phyloP scores from a whole-genome alignment of 1,140 invertebrate genomes.

The Drosophila bipectinata region DNA sequence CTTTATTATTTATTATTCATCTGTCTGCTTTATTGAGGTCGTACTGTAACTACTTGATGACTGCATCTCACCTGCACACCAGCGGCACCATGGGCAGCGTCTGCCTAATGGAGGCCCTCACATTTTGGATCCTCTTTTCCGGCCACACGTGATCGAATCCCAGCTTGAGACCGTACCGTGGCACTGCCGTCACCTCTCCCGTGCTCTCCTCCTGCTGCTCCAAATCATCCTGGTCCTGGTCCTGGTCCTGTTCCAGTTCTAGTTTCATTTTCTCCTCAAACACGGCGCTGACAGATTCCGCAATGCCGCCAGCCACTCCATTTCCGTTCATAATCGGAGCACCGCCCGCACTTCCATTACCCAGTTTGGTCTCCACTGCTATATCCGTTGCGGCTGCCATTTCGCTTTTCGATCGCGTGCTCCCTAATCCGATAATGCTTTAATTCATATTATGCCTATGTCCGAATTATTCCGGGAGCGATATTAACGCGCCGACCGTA shows the following conservation, averaged over 20 bases:
- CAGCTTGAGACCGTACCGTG: conserved; percentile 89
- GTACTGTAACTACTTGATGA: not conserved
- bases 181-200: conserved; percentile 72
- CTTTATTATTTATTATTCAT: not conserved
- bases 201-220: conserved; percentile 47
- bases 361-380: conserved; percentile 20
- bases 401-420: conserved; percentile 33
- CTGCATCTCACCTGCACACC: conserved; percentile 71
- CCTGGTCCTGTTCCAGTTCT: conserved; percentile 42
- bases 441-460: conserved; percentile 34
- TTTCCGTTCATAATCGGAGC: conserved; percentile 17
- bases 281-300: conserved; percentile 74
- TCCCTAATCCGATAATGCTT: conserved; percentile 1
- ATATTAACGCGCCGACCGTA: conserved; percentile 25
- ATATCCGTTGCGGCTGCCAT: conserved; percentile 38
- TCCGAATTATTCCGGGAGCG: conserved; percentile 30
- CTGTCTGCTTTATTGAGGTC: not conserved
- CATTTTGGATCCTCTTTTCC: conserved; percentile 89
- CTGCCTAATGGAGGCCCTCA: conserved; percentile 87
- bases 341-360: conserved; percentile 35
- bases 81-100: conserved; percentile 80
- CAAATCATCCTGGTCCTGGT: not conserved
- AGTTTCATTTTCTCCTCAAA: conserved; percentile 68
- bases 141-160: conserved; percentile 90
- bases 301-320: conserved; percentile 9